Evolutionary conservation across 2,888 invertebrate species (phyloP).

Genomic region (Agrochola circellaris): DNA sequence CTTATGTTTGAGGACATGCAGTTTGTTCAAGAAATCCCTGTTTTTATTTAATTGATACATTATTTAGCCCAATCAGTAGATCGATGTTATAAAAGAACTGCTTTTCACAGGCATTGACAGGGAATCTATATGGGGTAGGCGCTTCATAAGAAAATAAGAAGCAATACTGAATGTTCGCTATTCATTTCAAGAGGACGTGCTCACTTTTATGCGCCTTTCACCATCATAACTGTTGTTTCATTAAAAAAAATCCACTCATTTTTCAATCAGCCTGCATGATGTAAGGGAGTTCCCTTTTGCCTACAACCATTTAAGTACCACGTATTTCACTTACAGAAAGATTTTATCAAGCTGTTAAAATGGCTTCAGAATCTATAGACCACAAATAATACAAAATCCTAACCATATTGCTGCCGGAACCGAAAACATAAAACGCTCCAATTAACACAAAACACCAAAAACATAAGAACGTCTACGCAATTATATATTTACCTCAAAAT

Average conservation of each 20-base stretch:
- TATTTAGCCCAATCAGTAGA: neutral
- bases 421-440: neutral
- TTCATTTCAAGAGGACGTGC: too few relatives aligned
- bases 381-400: neutral
- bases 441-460: constrained; percentile 15
- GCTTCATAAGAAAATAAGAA: too few relatives aligned
- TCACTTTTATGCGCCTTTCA: too few relatives aligned
- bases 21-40: neutral
- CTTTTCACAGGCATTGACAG: neutral
- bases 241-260: too few relatives aligned
- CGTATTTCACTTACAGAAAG: neutral
- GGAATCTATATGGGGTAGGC: too few relatives aligned
- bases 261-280: too few relatives aligned
- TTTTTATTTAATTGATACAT: too few relatives aligned
- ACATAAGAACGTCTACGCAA: neutral
- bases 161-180: too few relatives aligned
- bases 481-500: constrained; percentile 42
- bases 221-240: too few relatives aligned
- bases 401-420: neutral
- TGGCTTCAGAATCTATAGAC: neutral
- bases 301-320: too few relatives aligned
- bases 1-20: neutral
- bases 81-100: neutral
- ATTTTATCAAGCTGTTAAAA: neutral
- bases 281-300: too few relatives aligned